Evolutionary conservation across 2,797 vertebrate species (phyloP).

Genomic region (Nyctibius grandis): DNA sequence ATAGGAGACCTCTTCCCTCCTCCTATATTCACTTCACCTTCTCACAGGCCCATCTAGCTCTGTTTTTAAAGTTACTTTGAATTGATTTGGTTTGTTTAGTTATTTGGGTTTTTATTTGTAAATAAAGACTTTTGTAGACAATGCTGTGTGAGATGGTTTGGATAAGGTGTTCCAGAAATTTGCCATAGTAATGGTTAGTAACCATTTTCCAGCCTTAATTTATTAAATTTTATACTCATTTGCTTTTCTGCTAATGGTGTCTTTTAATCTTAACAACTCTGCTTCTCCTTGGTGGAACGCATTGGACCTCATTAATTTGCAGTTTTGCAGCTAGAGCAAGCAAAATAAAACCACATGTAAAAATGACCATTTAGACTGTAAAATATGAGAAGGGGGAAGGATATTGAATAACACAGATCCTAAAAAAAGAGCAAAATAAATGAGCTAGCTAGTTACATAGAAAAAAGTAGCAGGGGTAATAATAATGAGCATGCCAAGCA

Average conservation of each 20-base stretch:
- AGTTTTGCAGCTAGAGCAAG: background rate
- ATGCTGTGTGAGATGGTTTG: background rate
- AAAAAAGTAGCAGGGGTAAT: background rate
- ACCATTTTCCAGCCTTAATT: background rate
- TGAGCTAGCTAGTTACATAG: background rate
- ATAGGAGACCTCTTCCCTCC: background rate
- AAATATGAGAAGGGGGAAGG: background rate
- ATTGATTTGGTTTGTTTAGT: background rate
- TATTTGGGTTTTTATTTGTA: background rate
- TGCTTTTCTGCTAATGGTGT: background rate
- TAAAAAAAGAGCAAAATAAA: background rate
- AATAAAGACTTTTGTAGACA: background rate
- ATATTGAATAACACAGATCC: background rate
- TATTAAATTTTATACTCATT: background rate
- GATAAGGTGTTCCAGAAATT: background rate
- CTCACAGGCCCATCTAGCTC: background rate
- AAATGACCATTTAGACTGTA: background rate
- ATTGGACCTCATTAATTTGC: background rate
- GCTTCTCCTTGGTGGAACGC: background rate
- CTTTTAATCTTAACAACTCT: background rate
- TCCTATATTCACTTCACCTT: background rate
- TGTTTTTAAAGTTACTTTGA: background rate
- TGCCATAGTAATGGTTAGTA: background rate
- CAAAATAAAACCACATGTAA: background rate
- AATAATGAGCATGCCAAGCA: rapidly evolving